Base-by-base conservation (phyloP, 2,113 vertebrate species). In the Chamaetylas fuelleborni region DNA sequence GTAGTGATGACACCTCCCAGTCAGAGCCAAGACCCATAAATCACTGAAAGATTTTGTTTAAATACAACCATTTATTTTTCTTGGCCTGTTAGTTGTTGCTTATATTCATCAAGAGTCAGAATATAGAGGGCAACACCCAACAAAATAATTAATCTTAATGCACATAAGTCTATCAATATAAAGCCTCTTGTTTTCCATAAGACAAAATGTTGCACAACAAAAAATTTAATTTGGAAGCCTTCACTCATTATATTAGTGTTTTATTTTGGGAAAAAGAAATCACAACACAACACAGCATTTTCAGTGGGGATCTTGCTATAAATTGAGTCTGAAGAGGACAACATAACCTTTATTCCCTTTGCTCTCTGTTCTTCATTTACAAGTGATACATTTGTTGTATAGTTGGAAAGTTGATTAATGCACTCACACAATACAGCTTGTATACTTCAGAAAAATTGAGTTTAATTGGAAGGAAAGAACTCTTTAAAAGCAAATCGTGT, bases 1-100 rank as follows among this genome's bases (percentile, higher is more conserved):
- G 47, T 53, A 88, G 69, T 45, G 83, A 93, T 87, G 89, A 92
- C 74, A 95, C 67, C 26, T 65, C 54, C 65, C 81, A 92, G 61
- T 81, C 60, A 66, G 42, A 88, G 77, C n/a, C 92, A 97, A 95
- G 81, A 80, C 6, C 26, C 17, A 79, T 94, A 97, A 95, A 96
- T 96, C 71, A 95, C 25, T 45, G 42, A 86, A 82, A 13, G 51
- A 93, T 93, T 97, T 88, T 93, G 54, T 87, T 92, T 93, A 81
- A 95, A 92, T 65, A 73, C 7, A 6, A 60, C 25, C 29, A 31
- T 42, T 85, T 95, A 11, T 88, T 97, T 97, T 95, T 65, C 61
- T 97, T 96, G 84, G 72, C 34, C 57, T 74, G 24, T 73, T 73
- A 50, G 24, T 85, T 57, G 7, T 71, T 89, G 24, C 31, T 86